phyloP scores from a whole-genome alignment of 1,140 invertebrate genomes.

The Drosophila arizonae region DNA sequence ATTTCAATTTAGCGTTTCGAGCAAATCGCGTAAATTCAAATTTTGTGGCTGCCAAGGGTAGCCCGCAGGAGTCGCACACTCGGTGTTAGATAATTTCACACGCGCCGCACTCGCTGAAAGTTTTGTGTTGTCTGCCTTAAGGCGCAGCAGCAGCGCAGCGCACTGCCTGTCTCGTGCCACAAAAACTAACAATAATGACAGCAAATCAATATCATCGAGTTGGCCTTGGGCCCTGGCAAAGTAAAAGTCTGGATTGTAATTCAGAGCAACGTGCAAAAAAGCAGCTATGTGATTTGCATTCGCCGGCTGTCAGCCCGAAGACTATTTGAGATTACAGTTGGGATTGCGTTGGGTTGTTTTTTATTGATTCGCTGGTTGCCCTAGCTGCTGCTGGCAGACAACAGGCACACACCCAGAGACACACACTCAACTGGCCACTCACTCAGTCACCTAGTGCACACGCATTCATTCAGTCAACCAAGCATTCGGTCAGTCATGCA shows the following conservation, averaged over 20 bases:
- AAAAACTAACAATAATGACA: conserved; percentile 78
- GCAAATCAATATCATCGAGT: conserved; percentile 77
- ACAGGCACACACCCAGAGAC: conserved; percentile 12
- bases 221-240: conserved; percentile 61
- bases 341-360: conserved; percentile 7
- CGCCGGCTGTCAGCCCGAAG: conserved; percentile 29
- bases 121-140: conserved; percentile 31
- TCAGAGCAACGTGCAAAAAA: conserved; percentile 13
- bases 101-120: conserved; percentile 30
- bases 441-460: conserved; percentile 9
- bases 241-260: conserved; percentile 68
- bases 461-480: conserved; percentile 29
- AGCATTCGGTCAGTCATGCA: conserved; percentile 50
- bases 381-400: conserved; percentile 1
- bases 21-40: conserved; percentile 71
- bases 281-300: conserved; percentile 54
- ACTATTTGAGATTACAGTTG: conserved; percentile 23
- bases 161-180: conserved; percentile 22
- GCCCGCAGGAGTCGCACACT: conserved; percentile 44
- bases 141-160: conserved; percentile 30
- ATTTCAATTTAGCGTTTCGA: conserved; percentile 76
- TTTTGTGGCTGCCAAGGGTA: conserved; percentile 53
- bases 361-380: conserved; percentile 21
- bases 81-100: conserved; percentile 57
- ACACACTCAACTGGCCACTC: conserved; percentile 11